These are phyloP conservation scores for Spisula subtruncata DNA, from an alignment of 2,888 invertebrate species.

Conservation along the genomic window DNA sequence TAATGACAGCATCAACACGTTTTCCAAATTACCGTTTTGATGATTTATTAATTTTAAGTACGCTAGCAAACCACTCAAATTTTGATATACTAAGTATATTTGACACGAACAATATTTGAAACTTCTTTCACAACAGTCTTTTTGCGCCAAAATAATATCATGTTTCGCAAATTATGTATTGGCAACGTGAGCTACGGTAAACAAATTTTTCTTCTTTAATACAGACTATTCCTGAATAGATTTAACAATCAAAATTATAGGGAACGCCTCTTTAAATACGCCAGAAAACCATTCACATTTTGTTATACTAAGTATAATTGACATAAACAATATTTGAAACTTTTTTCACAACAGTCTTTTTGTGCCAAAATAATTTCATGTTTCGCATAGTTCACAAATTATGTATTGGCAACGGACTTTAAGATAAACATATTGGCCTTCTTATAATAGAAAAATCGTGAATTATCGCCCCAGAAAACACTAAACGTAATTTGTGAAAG, in stretches of 20 bases:
- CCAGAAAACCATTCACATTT: background rate
- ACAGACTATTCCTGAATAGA: too few relatives aligned
- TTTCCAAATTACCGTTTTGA: background rate
- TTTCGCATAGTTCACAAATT: background rate
- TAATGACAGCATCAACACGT: background rate
- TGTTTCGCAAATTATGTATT: background rate
- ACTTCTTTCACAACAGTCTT: background rate
- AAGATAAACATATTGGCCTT: background rate
- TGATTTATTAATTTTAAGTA: too few relatives aligned
- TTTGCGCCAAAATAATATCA: background rate
- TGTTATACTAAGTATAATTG: background rate
- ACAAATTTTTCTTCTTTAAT: background rate
- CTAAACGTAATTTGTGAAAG: background rate
- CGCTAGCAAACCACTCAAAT: too few relatives aligned
- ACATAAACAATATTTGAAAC: background rate
- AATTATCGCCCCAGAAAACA: background rate
- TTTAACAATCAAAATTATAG: too few relatives aligned
- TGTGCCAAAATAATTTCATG: background rate
- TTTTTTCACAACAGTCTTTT: background rate
- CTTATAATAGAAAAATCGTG: background rate
- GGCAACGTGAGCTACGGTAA: background rate
- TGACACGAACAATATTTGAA: background rate
- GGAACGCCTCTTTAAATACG: background rate
- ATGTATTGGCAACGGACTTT: background rate
- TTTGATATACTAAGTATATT: background rate